A percentile compares a stretch with the other conserved stretches of the same genome.
phyloP scores from a whole-genome alignment of 64 coral and sea anemone genomes.

The Stylophora pistillata region DNA sequence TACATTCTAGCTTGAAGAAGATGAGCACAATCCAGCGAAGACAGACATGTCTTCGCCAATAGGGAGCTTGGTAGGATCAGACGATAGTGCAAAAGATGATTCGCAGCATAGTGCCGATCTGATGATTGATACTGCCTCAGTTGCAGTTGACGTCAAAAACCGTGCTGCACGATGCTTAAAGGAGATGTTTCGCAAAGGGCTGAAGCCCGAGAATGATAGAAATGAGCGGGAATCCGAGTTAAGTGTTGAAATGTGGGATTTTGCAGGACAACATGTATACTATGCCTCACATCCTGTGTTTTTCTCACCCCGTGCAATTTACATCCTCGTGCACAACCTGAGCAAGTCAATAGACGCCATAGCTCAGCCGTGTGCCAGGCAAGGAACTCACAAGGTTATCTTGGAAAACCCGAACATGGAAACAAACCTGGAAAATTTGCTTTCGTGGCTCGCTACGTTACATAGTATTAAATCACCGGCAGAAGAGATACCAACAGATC shows the following conservation, averaged over 20 bases:
- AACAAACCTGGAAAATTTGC: constrained; percentile 43
- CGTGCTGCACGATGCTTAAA: neutral
- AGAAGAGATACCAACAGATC: neutral
- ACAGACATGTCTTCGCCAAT: neutral
- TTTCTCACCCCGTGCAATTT: constrained; percentile 8
- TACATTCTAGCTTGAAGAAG: neutral
- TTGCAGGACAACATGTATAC: constrained; percentile 39
- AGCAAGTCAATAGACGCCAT: constrained; percentile 21
- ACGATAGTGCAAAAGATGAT: neutral
- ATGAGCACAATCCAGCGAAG: neutral
- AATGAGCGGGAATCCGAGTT: neutral
- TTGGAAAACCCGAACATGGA: constrained; percentile 27
- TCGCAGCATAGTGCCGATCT: too few relatives aligned
- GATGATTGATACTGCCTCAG: neutral
- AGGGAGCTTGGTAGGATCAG: neutral
- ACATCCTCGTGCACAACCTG: constrained; percentile 43
- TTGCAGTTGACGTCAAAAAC: constrained; percentile 3
- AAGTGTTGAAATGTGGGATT: constrained; percentile 26
- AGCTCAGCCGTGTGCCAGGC: constrained; percentile 40
- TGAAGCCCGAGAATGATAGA: neutral
- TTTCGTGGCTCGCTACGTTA: constrained; percentile 42
- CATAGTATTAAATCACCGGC: neutral
- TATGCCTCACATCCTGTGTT: constrained; percentile 40
- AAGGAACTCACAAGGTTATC: neutral
- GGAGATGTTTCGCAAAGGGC: neutral